A percentile compares a stretch with the other conserved stretches of the same genome.
These are phyloP conservation scores for Nerophis lumbriciformis DNA, from an alignment of 2,113 vertebrate genomes.

Conservation along the genomic window DNA sequence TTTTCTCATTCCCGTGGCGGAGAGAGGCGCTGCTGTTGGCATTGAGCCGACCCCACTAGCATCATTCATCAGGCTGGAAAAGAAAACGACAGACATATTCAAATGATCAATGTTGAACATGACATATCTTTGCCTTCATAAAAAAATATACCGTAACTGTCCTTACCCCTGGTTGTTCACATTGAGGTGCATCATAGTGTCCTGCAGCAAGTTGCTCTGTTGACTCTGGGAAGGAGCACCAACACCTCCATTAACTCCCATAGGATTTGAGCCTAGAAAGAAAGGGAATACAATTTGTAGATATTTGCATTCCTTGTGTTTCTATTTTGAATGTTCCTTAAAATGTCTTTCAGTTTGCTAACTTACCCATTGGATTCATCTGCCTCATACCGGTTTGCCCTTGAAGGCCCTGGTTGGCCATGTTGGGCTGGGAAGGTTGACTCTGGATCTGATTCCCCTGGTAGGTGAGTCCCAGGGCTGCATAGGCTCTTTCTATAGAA, in stretches of 20 bases:
- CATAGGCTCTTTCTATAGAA: constrained; percentile 95
- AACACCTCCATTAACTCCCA: constrained; percentile 92
- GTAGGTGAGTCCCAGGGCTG: constrained; percentile 93
- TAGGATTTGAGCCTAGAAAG: constrained; percentile 77
- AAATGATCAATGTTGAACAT: background rate
- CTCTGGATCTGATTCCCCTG: constrained; percentile 91
- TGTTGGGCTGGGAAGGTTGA: constrained; percentile 76
- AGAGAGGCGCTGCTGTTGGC: constrained; percentile 85
- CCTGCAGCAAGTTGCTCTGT: constrained; percentile 80
- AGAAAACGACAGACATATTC: constrained; percentile 25
- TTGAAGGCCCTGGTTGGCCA: constrained; percentile 73
- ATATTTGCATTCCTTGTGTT: background rate
- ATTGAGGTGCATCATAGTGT: constrained; percentile 89
- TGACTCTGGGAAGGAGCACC: constrained; percentile 76
- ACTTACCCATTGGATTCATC: constrained; percentile 81
- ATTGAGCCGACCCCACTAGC: constrained; percentile 81
- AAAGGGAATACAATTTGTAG: background rate
- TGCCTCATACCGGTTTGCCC: constrained; percentile 83
- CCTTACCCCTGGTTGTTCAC: constrained; percentile 89
- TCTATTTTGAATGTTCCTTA: background rate
- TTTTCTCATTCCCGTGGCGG: constrained; percentile 87
- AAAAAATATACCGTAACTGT: background rate
- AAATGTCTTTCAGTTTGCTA: background rate
- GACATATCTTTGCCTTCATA: background rate
- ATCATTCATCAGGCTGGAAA: constrained; percentile 80